These are phyloP conservation scores for Chrysopa pallens DNA, from an alignment of 1,140 invertebrate species.

Conservation along the genomic window DNA sequence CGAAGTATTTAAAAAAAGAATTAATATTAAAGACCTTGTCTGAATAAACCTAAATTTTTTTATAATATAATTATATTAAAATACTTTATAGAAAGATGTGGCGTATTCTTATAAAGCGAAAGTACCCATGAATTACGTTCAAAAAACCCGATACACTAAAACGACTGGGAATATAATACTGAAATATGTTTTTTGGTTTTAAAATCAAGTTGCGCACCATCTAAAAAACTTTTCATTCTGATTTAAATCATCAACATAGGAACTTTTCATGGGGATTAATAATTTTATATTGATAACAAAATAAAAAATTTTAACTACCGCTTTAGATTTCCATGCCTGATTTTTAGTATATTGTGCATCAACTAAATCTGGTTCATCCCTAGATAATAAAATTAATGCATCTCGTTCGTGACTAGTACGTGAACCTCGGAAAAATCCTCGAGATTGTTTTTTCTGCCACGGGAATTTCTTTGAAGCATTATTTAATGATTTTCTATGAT, in stretches of 20 bases:
- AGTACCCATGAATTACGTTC: no score
- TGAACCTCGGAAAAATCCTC: constrained; percentile 86
- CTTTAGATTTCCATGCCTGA: constrained; percentile 92
- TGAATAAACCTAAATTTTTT: no score
- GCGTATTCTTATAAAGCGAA: no score
- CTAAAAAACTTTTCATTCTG: background rate
- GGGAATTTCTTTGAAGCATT: constrained; percentile 39
- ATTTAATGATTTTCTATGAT: constrained; percentile 52
- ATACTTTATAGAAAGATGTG: no score
- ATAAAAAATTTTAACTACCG: constrained; percentile 22
- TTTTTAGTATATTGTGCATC: constrained; percentile 95
- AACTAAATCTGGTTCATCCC: constrained; percentile 56
- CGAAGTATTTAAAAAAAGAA: no score
- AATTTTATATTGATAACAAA: constrained; percentile 2
- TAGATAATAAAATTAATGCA: constrained; percentile 69
- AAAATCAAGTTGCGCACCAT: background rate
- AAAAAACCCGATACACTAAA: no score
- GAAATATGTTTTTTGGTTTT: no score
- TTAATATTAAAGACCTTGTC: no score
- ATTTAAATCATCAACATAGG: background rate
- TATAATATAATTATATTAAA: no score
- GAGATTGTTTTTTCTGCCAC: constrained; percentile 60
- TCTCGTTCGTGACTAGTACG: constrained; percentile 82
- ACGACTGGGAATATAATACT: no score
- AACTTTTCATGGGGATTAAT: background rate